A percentile compares a stretch with the other conserved stretches of the same genome.
These are phyloP conservation scores for Falco peregrinus DNA, from an alignment of 2,797 vertebrate genomes.

Conservation along the genomic window DNA sequence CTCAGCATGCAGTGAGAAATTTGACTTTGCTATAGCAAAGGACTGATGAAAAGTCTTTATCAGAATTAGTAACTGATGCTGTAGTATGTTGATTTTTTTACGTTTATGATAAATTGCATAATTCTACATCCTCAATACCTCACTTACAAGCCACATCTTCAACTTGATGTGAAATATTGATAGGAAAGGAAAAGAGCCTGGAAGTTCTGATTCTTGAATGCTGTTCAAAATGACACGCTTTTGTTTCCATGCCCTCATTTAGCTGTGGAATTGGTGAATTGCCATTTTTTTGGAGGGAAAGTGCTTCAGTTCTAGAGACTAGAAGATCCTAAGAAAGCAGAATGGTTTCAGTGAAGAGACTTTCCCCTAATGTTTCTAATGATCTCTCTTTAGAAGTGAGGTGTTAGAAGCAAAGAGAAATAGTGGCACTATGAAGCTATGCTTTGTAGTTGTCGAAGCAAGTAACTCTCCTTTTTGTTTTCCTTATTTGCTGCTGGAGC, in stretches of 20 bases:
- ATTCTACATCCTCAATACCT: background rate
- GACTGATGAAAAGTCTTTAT: background rate
- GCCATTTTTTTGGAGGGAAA: background rate
- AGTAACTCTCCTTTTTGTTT: background rate
- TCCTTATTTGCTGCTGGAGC: background rate
- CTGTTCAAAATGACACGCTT: background rate
- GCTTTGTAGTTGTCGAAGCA: background rate
- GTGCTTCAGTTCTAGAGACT: background rate
- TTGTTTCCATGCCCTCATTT: background rate
- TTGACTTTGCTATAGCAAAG: background rate
- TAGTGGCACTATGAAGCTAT: background rate
- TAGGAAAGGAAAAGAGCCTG: background rate
- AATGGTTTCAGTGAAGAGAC: background rate
- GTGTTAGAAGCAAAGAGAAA: background rate
- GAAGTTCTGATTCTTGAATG: background rate
- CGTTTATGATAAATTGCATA: background rate
- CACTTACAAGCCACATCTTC: background rate
- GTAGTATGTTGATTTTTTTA: background rate
- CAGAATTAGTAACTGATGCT: background rate
- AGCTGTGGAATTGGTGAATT: background rate
- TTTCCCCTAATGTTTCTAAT: background rate
- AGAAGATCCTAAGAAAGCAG: background rate
- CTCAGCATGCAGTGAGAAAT: background rate
- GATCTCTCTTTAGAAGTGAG: background rate
- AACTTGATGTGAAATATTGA: background rate